Percentiles rank a stretch among this genome's conserved stretches.
phyloP scores from a whole-genome alignment of 2,113 vertebrate genomes.

The Lonchura striata region DNA sequence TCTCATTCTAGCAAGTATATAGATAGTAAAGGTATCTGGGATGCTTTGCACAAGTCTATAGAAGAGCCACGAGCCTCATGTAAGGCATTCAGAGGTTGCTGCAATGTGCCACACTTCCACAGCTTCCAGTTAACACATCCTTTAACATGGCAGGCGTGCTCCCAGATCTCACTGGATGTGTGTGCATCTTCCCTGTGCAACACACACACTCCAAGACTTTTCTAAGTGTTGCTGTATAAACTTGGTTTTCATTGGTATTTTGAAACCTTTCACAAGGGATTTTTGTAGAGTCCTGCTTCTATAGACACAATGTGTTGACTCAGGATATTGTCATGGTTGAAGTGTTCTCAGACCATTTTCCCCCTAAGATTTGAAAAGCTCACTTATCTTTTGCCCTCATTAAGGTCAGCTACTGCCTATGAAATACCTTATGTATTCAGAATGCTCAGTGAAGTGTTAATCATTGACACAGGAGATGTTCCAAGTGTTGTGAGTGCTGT shows the following conservation, averaged over 20 bases:
- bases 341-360: background rate
- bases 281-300: background rate
- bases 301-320: background rate
- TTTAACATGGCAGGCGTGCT: background rate
- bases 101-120: background rate
- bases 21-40: background rate
- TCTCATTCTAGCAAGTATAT: background rate
- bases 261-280: background rate
- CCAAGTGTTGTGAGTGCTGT: conserved; percentile 9
- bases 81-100: background rate
- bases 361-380: background rate
- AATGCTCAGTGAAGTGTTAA: conserved; percentile 50
- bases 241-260: background rate
- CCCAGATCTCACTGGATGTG: background rate
- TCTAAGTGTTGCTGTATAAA: background rate
- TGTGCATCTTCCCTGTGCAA: background rate
- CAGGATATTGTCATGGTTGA: background rate
- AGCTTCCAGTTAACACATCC: background rate
- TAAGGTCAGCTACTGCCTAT: conserved; percentile 9
- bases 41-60: background rate
- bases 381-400: conserved; percentile 29
- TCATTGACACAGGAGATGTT: conserved; percentile 41
- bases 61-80: background rate
- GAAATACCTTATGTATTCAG: conserved; percentile 24
- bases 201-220: background rate